Base-by-base conservation (phyloP, 2,113 vertebrate species). In the Cyanistes caeruleus region DNA sequence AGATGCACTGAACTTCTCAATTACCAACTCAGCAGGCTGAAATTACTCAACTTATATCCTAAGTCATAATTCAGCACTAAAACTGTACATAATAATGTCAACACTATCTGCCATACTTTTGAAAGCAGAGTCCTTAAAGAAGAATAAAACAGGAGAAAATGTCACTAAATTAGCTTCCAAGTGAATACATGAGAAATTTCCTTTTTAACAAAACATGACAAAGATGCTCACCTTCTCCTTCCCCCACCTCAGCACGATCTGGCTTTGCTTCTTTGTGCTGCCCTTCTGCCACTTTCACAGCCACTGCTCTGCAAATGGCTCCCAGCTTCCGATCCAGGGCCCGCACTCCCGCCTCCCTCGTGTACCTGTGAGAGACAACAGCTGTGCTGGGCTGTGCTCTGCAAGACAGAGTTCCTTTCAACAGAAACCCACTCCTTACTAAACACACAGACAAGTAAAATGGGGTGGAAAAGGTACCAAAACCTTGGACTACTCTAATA, bases 301-400 rank as follows among this genome's bases (percentile, higher is more conserved):
- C 99, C 87, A 99, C 99, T 0, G 99, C 99, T 49, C 99, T 98
- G 97, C 99, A 99, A 79, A 99, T 98, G 13, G 99, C 99, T 37
- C 99, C 99, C 17, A 99, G 97, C 96, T 99, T 99, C 88, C 99
- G 98, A 84, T 99, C 99, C 81, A 99, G 98, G 19, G 99, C 99
- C n/a, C 99, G 99, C 27, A 99, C 99, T 4, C 99, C 99, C 0
- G 99, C 99, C 96, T 99, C 99, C 18, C 99, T 97, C 7, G 99
- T 99, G 83, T 99, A 99, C 37, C 99, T 99, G 87, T 1, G 8
- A 94, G 39, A 82, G 39, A 95, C 67, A 89, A 25, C 0, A 5
- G 46, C n/a, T 39, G 76, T 35, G 93, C 9, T 64, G 43, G 30
- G 37, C 11, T 11, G 10, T 1, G 25, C 67, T 60, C 9, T 30